Conservation (phyloP, 2,797 vertebrate genomes). For the Jordanella pulchra region DNA sequence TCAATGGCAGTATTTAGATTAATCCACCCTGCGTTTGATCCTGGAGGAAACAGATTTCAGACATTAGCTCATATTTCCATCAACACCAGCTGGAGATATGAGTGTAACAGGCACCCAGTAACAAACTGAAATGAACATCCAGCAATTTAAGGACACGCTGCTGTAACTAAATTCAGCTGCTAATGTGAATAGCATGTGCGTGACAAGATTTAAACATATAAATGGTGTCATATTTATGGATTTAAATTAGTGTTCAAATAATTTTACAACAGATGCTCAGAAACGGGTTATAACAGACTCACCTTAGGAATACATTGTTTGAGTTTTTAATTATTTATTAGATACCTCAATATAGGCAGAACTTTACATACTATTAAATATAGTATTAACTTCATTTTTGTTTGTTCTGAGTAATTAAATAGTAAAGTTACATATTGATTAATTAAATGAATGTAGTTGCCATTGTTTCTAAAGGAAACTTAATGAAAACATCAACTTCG, state of each 20-base stretch:
- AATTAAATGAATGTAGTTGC: not conserved
- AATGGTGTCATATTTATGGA: not conserved
- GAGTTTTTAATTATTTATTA: not conserved
- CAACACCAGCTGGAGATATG: not conserved
- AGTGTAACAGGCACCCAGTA: not conserved
- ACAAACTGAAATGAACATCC: not conserved
- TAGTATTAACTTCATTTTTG: too few relatives aligned
- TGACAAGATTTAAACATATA: not conserved
- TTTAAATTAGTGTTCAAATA: too few relatives aligned
- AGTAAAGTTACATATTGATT: not conserved
- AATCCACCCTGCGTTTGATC: not conserved
- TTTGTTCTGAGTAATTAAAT: not conserved
- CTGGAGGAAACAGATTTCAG: not conserved
- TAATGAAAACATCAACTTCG: not conserved
- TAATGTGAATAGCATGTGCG: not conserved
- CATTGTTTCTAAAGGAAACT: too few relatives aligned
- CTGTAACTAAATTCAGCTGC: not conserved
- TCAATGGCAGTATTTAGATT: not conserved
- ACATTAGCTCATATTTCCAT: not conserved
- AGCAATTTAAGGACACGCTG: not conserved
- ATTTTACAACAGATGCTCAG: too few relatives aligned
- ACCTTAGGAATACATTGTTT: not conserved
- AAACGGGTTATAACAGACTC: not conserved
- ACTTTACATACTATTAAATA: not conserved
- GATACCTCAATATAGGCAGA: not conserved